Evolutionary conservation across 2,797 vertebrate genomes (phyloP).

Genomic region (Gymnoscopelus microlampas): DNA sequence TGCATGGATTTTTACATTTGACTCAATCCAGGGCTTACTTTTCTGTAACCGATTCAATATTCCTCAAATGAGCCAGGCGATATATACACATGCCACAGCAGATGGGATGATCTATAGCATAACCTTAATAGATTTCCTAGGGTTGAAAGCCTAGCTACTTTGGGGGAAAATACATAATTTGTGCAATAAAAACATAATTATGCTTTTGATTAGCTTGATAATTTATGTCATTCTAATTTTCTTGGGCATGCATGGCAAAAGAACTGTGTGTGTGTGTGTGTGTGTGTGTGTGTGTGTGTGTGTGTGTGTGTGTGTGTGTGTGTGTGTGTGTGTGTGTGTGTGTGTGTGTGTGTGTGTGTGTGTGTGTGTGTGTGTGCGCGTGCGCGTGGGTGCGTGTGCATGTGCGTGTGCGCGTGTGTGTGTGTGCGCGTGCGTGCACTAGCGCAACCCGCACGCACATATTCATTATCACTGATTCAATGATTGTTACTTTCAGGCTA

Average conservation of each 20-base stretch:
- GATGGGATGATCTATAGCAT: slow-evolving; percentile 84
- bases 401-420: slow-evolving; percentile 10
- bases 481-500: no score
- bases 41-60: slow-evolving; percentile 89
- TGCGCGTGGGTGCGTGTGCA: background rate
- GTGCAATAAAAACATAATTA: slow-evolving; percentile 85
- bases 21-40: slow-evolving; percentile 84
- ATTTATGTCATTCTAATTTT: slow-evolving; percentile 71
- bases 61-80: slow-evolving; percentile 81
- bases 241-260: slow-evolving; percentile 20
- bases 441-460: slow-evolving; percentile 1
- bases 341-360: slow-evolving; percentile 14
- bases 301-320: background rate
- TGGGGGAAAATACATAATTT: slow-evolving; percentile 76
- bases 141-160: slow-evolving; percentile 74
- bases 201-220: slow-evolving; percentile 81
- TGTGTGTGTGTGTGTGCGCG: slow-evolving; percentile 7
- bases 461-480: background rate
- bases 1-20: slow-evolving; percentile 87
- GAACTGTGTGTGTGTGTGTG: slow-evolving; percentile 23
- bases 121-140: slow-evolving; percentile 83
- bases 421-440: background rate
- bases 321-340: slow-evolving; percentile 15
- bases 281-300: slow-evolving; percentile 8
- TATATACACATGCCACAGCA: slow-evolving; percentile 71